Evolutionary conservation across 2,113 vertebrate genomes (phyloP).

Genomic region (Etheostoma cragini): DNA sequence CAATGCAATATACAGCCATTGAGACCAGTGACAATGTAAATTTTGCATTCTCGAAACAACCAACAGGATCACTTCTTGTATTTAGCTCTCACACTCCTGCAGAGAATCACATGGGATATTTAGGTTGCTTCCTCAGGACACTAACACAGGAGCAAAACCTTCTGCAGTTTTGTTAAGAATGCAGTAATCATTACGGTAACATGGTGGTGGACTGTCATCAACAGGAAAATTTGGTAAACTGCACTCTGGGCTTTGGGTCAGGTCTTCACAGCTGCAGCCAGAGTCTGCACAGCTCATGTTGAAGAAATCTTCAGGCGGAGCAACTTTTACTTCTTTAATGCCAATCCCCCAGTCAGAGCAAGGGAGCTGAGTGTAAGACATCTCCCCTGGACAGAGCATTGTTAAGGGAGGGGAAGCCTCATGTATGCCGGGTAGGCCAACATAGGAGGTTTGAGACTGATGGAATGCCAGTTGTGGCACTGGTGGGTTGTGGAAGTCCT

Average conservation of each 20-base stretch:
- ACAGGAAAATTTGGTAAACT: conserved; percentile 46
- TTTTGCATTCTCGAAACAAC: neutral
- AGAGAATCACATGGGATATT: neutral
- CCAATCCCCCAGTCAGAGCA: neutral
- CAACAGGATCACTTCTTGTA: neutral
- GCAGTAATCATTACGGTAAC: conserved; percentile 56
- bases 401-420: neutral
- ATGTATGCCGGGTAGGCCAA: conserved; percentile 46
- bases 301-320: conserved; percentile 1
- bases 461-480: neutral
- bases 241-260: conserved; percentile 42
- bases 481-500: neutral
- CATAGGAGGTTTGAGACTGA: conserved; percentile 52
- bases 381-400: neutral
- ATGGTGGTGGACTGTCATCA: neutral
- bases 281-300: conserved; percentile 47
- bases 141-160: conserved; percentile 60
- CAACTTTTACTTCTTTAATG: neutral
- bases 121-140: conserved; percentile 23
- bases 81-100: neutral
- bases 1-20: neutral
- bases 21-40: no score
- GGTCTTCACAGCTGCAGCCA: conserved; percentile 49
- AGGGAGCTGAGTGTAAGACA: conserved; percentile 62
- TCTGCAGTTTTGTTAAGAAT: conserved; percentile 62